Base-by-base conservation (phyloP, 2,888 invertebrate genomes). In the Himalopsyche japonica region DNA sequence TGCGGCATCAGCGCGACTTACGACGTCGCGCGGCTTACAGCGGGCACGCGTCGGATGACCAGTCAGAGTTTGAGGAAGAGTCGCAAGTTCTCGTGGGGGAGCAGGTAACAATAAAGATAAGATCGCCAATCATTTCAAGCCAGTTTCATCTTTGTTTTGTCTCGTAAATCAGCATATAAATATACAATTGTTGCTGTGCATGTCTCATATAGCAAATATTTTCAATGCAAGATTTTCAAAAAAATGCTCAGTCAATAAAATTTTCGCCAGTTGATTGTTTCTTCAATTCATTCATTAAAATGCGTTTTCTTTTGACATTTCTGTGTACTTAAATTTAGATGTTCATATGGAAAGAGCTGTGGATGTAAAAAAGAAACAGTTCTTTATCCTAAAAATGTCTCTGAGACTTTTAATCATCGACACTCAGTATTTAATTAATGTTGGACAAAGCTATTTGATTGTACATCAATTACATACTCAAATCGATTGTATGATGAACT, bases 1-100 rank as follows among this genome's bases (percentile, higher is more conserved):
- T 70, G 70, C 70, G 70, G 70, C 20, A 20, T 27, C 70, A 70
- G 70, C 43, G 43, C 43, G 43, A 43, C 43, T 43, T 43, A 4
- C 70, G 70, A 70, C 70, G 70, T 24, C 64, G 64, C 64, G 64
- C 64, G 81, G 57, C 82, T 3, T 82, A 85, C 43, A 48, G 80
- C 27, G 86, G 84, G 27, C 86, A 86, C 76, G 34, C 80, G 27
- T 87, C 87, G 15, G 87, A 87, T 57, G 85, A 86, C 79, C 83
- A 84, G n/a, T 83, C 83, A 79, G 86, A 86, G 57, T 70, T 57
- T 30, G 80, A 80, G n/a, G 80, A 81, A 27, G 82, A 82, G 48
- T 76, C 84, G 15, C 77, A 78, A 49, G 82, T 84, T 43, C 57
- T 82, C 24, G 37, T 79, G 30, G 79, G 84, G 34, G 82, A 84